Evolutionary conservation across 2,888 invertebrate species (phyloP), one percentile per base, ranked within the genome.

Genomic region (Diaprepes abbreviatus): DNA sequence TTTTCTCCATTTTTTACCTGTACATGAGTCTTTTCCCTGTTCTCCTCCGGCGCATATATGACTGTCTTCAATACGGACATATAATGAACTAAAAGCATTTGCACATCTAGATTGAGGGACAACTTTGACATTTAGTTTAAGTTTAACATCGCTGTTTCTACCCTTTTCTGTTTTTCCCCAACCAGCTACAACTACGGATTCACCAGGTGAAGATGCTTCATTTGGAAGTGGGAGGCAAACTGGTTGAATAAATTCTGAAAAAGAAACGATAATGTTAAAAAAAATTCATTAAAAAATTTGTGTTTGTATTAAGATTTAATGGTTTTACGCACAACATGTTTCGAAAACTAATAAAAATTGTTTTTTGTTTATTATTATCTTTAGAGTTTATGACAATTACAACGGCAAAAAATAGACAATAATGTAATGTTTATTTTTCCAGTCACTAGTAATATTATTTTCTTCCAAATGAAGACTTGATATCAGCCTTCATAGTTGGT

Each of bases 21-120:
- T 86, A 78, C 93, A 93, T 0, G 92, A 90, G 78, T 93, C 93
- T 76, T 90, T 87, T 4, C 88, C 88, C 19, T 55, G 65, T 68
- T 77, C 73, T 4, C 81, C 82, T 14, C 82, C 83, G 31, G 82
- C 83, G 58, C 83, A 83, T 21, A 83, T 62, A 57, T 83, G 83
- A 10, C 62, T 68, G 14, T 75, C 69, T 10, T 67, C 66, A 38
- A 82, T 31, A 40, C 62, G 71, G 4, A 81, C 74, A 17, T 74
- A 74, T 31, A 77, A 76, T 10, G 73, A 58, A 33, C 73, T 70
- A 67, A 80, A 81, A 17, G 59, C 75, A 0, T 59, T 58, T 0
- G 73, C 35, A 76, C 92, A 92, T 3, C 86, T 82, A 0, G 82
- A 76, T 52, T 85, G 86, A 54, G 86, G 82, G 21, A 86, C 88